Conservation (phyloP, 2,888 invertebrate genomes). For the Isoperla grammatica region DNA sequence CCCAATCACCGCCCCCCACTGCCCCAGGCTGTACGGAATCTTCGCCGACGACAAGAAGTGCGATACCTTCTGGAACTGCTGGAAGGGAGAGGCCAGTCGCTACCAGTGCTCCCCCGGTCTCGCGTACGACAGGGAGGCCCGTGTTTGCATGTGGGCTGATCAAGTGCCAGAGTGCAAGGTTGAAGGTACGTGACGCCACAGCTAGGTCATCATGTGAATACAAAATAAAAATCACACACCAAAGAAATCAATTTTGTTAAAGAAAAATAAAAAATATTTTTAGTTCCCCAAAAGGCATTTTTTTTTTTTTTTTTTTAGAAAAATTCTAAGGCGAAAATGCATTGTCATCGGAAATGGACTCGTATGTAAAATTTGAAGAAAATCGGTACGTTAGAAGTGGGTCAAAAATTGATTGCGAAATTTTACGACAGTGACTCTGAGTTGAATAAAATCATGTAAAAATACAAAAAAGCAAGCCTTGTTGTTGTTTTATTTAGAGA, state of each 20-base stretch:
- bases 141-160: conserved; percentile 96
- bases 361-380: no score
- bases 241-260: neutral
- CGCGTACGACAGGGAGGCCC: conserved; percentile 87
- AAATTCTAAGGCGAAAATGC: no score
- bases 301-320: no score
- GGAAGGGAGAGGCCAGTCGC: conserved; percentile 90
- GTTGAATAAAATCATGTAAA: no score
- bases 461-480: no score
- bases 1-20: conserved; percentile 77
- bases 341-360: no score
- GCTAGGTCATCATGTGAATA: neutral
- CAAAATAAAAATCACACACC: neutral
- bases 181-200: conserved; percentile 58
- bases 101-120: conserved; percentile 94
- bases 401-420: no score
- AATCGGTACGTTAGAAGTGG: no score
- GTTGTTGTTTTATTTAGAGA: no score
- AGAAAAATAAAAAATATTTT: neutral
- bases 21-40: conserved; percentile 83
- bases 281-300: no score
- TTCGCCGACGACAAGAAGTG: conserved; percentile 84
- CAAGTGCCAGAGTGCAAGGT: conserved; percentile 87
- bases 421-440: no score
- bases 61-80: conserved; percentile 95